These are phyloP conservation scores for Coleophora flavipennella DNA, from an alignment of 2,888 invertebrate genomes.

Conservation along the genomic window DNA sequence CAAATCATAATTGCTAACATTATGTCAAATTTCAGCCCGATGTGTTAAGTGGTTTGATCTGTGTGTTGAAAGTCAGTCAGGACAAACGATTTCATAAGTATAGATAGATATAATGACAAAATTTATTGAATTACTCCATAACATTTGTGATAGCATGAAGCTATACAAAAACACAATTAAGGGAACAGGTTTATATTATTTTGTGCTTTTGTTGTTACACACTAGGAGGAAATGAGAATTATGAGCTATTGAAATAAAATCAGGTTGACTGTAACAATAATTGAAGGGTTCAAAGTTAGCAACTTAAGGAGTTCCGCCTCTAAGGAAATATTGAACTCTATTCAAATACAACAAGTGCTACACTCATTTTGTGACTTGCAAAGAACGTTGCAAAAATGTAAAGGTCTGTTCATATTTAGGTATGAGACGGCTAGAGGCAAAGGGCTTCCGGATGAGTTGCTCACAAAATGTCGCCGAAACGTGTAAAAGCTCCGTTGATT, in stretches of 20 bases:
- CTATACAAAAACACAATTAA: constrained; percentile 25
- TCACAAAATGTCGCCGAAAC: constrained; percentile 43
- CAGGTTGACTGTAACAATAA: constrained; percentile 16
- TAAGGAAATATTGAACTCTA: no score
- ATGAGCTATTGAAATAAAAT: constrained; percentile 33
- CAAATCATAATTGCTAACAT: no score
- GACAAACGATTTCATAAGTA: no score
- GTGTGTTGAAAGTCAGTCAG: no score
- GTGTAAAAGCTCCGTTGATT: constrained; percentile 44
- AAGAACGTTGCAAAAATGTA: constrained; percentile 10
- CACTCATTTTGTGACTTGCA: background rate
- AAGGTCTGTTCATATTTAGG: constrained; percentile 31
- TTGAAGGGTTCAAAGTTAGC: constrained; percentile 3
- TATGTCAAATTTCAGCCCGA: no score
- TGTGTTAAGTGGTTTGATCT: no score
- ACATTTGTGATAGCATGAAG: no score
- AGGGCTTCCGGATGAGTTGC: constrained; percentile 29
- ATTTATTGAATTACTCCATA: constrained; percentile 15
- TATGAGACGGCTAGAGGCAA: constrained; percentile 13
- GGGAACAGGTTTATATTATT: constrained; percentile 35
- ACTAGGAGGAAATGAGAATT: constrained; percentile 32
- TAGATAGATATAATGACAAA: constrained; percentile 13
- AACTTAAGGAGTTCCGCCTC: no score
- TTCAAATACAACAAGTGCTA: no score
- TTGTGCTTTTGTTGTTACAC: constrained; percentile 18